Percentiles rank a stretch among this genome's conserved stretches.
Conservation (phyloP, 30 jellyfish, hydroid and myxozoan genomes). For the Phacellophora camtschatica region DNA sequence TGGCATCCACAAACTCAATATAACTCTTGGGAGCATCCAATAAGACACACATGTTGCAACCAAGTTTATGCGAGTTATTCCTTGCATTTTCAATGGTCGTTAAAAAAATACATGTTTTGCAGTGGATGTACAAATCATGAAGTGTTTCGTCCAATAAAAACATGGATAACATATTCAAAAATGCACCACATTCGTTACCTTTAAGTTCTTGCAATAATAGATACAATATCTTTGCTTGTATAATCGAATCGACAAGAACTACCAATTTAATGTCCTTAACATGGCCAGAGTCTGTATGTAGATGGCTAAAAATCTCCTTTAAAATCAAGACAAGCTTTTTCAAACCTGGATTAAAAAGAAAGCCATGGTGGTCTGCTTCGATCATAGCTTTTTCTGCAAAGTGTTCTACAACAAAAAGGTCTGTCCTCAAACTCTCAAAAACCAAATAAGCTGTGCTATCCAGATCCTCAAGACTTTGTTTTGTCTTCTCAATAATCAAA, state of each 20-base stretch:
- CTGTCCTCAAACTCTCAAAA: too few species aligned
- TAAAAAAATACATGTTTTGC: not conserved
- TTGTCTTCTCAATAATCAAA: too few species aligned
- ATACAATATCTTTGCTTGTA: not conserved
- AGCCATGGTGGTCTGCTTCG: too few species aligned
- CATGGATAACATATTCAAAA: not conserved
- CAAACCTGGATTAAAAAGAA: too few species aligned
- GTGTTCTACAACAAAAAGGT: too few species aligned
- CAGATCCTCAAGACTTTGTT: too few species aligned
- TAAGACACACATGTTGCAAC: not conserved
- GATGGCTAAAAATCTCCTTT: not conserved
- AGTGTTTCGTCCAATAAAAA: not conserved
- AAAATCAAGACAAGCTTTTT: not conserved
- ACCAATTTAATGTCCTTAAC: not conserved
- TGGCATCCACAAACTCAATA: not conserved
- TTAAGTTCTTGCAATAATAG: not conserved
- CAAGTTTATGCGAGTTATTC: not conserved
- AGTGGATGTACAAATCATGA: not conserved
- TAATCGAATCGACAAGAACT: conserved; percentile 11
- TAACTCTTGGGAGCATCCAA: conserved; percentile 17
- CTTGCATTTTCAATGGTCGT: not conserved
- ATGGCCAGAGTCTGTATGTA: not conserved
- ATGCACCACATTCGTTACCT: not conserved
- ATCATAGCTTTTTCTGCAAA: too few species aligned
- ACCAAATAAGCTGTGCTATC: too few species aligned